These are phyloP conservation scores for Netelia inedita DNA, from an alignment of 2,888 invertebrate genomes.

Conservation along the genomic window DNA sequence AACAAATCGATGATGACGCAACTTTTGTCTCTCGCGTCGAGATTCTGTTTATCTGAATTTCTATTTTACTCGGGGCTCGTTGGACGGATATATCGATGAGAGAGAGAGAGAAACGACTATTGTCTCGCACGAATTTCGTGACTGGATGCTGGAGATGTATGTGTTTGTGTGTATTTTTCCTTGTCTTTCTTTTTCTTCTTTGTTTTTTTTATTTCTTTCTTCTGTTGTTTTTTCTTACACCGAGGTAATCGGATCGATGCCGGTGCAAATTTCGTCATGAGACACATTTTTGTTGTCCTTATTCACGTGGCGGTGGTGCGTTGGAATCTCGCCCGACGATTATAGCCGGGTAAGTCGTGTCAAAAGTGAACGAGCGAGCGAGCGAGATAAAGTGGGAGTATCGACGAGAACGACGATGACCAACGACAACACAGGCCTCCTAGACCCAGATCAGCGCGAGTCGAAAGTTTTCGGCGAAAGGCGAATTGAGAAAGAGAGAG, in stretches of 20 bases:
- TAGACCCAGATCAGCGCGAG: constrained; percentile 54
- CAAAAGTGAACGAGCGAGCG: background rate
- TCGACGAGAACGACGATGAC: constrained; percentile 41
- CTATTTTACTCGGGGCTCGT: constrained; percentile 36
- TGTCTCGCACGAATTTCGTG: constrained; percentile 51
- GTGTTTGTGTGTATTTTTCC: background rate
- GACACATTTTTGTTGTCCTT: background rate
- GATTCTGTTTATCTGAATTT: background rate
- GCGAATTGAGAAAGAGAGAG: constrained; percentile 1
- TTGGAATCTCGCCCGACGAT: constrained; percentile 38
- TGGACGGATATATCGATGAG: constrained; percentile 9
- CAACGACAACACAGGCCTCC: constrained; percentile 54
- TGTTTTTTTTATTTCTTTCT: too few relatives aligned
- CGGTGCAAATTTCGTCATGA: constrained; percentile 20
- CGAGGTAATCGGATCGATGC: constrained; percentile 4
- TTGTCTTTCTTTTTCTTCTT: too few relatives aligned
- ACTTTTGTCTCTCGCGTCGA: constrained; percentile 22
- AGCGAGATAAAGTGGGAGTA: constrained; percentile 3
- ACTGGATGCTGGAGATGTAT: constrained; percentile 29
- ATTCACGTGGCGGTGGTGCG: constrained; percentile 8
- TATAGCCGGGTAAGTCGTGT: background rate
- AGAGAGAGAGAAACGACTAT: constrained; percentile 23
- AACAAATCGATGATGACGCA: constrained; percentile 66
- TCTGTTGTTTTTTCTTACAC: background rate
- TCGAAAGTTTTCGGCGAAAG: constrained; percentile 47